These are phyloP conservation scores for Triplophysa dalaica DNA, from an alignment of 2,113 vertebrate species.

Conservation along the genomic window DNA sequence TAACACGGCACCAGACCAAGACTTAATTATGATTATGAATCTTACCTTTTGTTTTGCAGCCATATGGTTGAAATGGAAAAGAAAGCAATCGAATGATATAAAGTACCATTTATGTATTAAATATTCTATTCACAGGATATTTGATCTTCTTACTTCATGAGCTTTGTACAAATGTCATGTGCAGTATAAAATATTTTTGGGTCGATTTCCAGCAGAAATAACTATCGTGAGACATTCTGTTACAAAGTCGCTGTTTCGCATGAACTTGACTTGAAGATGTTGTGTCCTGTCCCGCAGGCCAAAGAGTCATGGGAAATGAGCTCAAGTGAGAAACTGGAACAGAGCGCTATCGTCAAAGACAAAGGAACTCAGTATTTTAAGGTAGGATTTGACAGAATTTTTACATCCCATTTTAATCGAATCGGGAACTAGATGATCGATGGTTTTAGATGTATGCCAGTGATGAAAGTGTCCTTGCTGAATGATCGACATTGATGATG, in stretches of 20 bases:
- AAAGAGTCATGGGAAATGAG: conserved; percentile 99
- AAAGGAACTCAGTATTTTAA: conserved; percentile 95
- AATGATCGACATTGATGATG: neutral
- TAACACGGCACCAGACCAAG: too few relatives aligned
- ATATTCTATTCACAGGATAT: too few relatives aligned
- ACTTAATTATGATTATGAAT: too few relatives aligned
- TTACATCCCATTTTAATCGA: neutral
- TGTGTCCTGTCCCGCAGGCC: conserved; percentile 71
- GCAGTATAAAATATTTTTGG: too few relatives aligned
- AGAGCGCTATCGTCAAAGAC: conserved; percentile 90
- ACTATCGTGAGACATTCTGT: too few relatives aligned
- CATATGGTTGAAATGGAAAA: too few relatives aligned
- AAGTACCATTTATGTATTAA: too few relatives aligned
- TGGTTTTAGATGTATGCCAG: neutral
- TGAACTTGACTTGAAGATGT: neutral
- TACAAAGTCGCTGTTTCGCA: neutral
- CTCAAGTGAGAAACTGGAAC: conserved; percentile 87
- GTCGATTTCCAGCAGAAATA: too few relatives aligned
- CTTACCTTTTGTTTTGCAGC: too few relatives aligned
- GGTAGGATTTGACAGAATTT: conserved; percentile 72
- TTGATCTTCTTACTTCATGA: too few relatives aligned
- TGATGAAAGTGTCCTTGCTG: conserved; percentile 1
- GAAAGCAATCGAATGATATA: too few relatives aligned
- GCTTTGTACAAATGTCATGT: too few relatives aligned
- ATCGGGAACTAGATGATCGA: neutral